phyloP scores from a whole-genome alignment of 2,797 vertebrate species.

The Melanotaenia trifasciata region DNA sequence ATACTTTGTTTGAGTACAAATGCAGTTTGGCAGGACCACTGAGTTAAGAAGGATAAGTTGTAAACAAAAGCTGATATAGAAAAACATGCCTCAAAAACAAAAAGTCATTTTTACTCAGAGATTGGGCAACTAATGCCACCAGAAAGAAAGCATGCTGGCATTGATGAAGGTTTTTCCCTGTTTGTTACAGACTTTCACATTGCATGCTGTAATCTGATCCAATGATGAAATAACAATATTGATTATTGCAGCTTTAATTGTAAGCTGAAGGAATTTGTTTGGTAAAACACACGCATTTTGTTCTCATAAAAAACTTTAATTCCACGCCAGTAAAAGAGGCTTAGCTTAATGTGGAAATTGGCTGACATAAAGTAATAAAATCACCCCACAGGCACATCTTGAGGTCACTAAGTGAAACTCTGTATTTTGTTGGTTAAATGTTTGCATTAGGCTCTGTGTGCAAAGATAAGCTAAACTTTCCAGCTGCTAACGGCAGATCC shows the following conservation, averaged over 20 bases:
- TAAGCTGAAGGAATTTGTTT: not conserved
- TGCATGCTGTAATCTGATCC: not conserved
- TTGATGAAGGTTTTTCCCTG: too few species aligned
- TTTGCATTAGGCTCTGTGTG: not conserved
- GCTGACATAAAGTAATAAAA: not conserved
- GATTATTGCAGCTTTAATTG: constrained; percentile 4
- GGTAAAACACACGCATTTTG: not conserved
- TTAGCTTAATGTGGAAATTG: not conserved
- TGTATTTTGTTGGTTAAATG: not conserved
- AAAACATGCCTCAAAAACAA: not conserved
- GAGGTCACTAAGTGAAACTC: not conserved
- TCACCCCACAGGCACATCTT: not conserved
- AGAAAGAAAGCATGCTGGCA: not conserved
- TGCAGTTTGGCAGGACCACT: not conserved
- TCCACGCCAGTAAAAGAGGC: not conserved
- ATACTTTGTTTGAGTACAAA: not conserved
- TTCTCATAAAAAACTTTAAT: not conserved
- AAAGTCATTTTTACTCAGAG: not conserved
- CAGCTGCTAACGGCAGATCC: not conserved
- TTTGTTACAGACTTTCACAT: not conserved
- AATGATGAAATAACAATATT: not conserved
- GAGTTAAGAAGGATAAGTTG: too few species aligned
- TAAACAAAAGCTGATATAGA: too few species aligned
- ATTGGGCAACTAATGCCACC: not conserved
- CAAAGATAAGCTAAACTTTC: not conserved